Evolutionary conservation across 2,113 vertebrate genomes (phyloP).

Genomic region (Stictonetta naevosa): DNA sequence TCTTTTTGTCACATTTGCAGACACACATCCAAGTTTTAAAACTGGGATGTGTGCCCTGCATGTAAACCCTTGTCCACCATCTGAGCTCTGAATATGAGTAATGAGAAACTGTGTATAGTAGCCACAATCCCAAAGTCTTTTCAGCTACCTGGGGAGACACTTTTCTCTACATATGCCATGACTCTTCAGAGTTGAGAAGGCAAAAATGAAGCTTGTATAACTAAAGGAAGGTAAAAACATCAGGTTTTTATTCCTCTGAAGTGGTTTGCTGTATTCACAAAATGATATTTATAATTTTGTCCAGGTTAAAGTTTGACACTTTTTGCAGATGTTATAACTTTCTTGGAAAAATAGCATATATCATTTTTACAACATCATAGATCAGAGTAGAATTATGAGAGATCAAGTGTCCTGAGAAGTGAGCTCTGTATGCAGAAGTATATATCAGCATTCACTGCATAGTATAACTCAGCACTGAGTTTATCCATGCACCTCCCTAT

Average conservation of each 20-base stretch:
- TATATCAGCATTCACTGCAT: not conserved
- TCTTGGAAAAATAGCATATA: not conserved
- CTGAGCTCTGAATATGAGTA: not conserved
- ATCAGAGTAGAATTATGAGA: not conserved
- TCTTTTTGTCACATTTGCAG: not conserved
- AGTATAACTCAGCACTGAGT: not conserved
- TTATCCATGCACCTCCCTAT: not conserved
- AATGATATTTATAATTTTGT: not conserved
- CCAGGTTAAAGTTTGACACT: not conserved
- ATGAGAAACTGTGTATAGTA: not conserved
- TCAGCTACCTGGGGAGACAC: not conserved
- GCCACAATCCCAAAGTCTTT: not conserved
- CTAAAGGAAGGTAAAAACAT: not conserved
- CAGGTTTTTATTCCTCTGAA: not conserved
- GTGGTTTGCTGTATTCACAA: not conserved
- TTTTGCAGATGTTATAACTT: not conserved
- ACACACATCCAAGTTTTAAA: not conserved
- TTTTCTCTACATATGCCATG: not conserved
- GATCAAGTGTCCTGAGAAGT: not conserved
- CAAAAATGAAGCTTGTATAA: not conserved
- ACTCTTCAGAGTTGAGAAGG: not conserved
- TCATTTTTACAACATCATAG: not conserved
- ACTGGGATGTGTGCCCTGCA: not conserved
- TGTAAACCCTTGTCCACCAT: not conserved
- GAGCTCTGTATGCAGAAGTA: not conserved